Conservation (phyloP, 2,888 invertebrate species). For the Epirrhoe tristata region DNA sequence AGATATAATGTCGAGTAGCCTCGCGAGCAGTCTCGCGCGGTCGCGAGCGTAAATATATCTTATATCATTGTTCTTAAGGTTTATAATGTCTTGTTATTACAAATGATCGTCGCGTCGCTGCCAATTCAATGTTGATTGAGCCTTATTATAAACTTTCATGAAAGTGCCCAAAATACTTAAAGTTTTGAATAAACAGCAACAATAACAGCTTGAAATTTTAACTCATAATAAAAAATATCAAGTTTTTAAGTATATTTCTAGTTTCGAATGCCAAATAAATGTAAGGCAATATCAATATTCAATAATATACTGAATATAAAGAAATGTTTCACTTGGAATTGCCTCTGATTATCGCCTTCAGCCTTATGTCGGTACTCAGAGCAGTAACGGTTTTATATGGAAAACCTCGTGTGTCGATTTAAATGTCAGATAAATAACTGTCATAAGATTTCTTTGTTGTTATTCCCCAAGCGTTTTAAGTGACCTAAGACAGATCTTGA, state of each 20-base stretch:
- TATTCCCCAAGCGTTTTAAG: conserved; percentile 23
- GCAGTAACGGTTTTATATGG: no score
- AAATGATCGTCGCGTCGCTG: no score
- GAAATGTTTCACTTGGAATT: not conserved
- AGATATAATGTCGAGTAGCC: no score
- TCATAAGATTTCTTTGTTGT: not conserved
- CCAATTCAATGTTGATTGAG: no score
- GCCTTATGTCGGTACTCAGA: no score
- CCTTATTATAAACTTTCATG: not conserved
- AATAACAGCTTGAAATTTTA: conserved; percentile 6
- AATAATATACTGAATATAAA: not conserved
- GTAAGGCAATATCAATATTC: not conserved
- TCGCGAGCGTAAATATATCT: no score
- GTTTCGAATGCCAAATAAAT: conserved; percentile 8
- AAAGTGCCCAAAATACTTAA: conserved; percentile 19
- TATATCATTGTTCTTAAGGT: no score
- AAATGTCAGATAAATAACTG: no score
- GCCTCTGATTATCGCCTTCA: not conserved
- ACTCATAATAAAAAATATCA: not conserved
- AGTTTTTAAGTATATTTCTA: no score
- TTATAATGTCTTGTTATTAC: no score
- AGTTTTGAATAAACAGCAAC: conserved; percentile 8
- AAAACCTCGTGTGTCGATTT: no score
- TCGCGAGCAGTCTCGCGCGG: no score
- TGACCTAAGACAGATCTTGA: conserved; percentile 13